Evolutionary conservation across 2,888 invertebrate genomes (phyloP).

Genomic region (Erebia epiphron): DNA sequence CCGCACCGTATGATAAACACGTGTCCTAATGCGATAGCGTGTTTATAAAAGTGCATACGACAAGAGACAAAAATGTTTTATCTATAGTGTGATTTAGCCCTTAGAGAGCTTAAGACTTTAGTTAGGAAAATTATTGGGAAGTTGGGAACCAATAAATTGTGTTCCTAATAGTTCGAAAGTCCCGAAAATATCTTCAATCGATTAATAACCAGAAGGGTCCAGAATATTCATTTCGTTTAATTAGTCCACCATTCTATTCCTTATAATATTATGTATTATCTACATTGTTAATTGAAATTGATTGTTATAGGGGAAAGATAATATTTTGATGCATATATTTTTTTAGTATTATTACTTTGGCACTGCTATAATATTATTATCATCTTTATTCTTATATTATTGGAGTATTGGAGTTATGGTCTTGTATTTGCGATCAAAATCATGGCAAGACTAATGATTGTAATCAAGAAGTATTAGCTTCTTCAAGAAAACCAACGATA

Average conservation of each 20-base stretch:
- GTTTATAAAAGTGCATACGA: too few relatives aligned
- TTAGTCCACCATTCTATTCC: background rate
- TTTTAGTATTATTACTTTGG: too few relatives aligned
- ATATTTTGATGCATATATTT: background rate
- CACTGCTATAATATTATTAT: too few relatives aligned
- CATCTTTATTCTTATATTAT: too few relatives aligned
- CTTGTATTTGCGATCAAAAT: too few relatives aligned
- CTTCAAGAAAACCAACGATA: too few relatives aligned
- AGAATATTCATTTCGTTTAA: constrained; percentile 29
- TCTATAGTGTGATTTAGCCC: background rate
- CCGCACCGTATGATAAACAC: too few relatives aligned
- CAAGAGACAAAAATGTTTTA: background rate
- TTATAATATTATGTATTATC: background rate
- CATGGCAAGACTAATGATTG: too few relatives aligned
- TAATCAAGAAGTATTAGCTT: too few relatives aligned
- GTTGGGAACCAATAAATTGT: constrained; percentile 17
- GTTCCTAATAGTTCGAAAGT: constrained; percentile 27
- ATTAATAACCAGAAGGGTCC: constrained; percentile 26
- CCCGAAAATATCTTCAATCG: constrained; percentile 26
- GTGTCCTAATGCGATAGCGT: too few relatives aligned
- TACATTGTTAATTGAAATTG: background rate
- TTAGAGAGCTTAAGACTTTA: background rate
- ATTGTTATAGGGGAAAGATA: background rate
- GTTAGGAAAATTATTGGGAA: constrained; percentile 9
- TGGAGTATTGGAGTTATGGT: too few relatives aligned